Percentiles rank a stretch among this genome's conserved stretches.
These are phyloP conservation scores for Sinosuthora webbiana DNA, from an alignment of 2,113 vertebrate genomes.

Conservation along the genomic window DNA sequence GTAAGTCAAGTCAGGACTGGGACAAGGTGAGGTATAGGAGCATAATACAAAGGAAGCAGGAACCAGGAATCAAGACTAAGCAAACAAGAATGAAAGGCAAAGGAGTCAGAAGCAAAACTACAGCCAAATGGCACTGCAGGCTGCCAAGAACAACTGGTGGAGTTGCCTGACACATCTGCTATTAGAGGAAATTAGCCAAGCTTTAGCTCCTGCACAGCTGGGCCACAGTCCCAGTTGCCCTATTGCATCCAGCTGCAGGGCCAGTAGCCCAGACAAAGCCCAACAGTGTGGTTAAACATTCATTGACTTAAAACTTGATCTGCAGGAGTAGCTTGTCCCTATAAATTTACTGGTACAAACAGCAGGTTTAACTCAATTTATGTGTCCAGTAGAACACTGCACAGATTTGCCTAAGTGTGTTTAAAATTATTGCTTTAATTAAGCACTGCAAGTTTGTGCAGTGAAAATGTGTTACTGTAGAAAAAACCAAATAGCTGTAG, in stretches of 20 bases:
- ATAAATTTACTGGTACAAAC: background rate
- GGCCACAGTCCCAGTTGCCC: constrained; percentile 18
- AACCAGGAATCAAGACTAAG: constrained; percentile 41
- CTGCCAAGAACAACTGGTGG: constrained; percentile 59
- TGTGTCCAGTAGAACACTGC: background rate
- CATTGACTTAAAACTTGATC: background rate
- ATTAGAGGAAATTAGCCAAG: constrained; percentile 42
- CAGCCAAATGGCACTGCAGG: constrained; percentile 37
- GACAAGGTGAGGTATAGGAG: constrained; percentile 4
- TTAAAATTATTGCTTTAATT: constrained; percentile 11
- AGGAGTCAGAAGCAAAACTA: constrained; percentile 38
- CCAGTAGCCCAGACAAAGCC: constrained; percentile 25
- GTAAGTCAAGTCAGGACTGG: background rate
- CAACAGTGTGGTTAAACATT: background rate
- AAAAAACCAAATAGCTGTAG: background rate
- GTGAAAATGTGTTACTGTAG: background rate
- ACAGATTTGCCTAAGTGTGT: background rate
- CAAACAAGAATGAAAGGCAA: constrained; percentile 54
- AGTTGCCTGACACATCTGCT: constrained; percentile 59
- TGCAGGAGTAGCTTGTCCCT: background rate
- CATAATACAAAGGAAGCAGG: background rate
- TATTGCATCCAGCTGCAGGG: constrained; percentile 48
- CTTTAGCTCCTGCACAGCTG: constrained; percentile 50
- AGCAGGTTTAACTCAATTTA: background rate
- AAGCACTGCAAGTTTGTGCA: background rate